These are phyloP conservation scores for Acropora tenuis DNA, from an alignment of 64 coral and sea anemone species.

Conservation along the genomic window DNA sequence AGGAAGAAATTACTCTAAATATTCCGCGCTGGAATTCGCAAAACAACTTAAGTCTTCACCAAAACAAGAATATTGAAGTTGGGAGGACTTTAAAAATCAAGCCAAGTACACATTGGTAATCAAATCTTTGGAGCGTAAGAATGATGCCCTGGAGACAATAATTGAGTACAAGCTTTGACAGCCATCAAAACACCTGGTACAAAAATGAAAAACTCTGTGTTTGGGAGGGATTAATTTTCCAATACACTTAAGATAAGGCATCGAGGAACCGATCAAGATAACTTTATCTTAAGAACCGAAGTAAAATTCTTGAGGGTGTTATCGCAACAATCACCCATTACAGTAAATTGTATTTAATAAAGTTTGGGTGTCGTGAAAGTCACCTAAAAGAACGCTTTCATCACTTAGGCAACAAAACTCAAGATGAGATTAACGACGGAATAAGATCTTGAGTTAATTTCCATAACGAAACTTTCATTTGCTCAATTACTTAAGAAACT, in stretches of 20 bases:
- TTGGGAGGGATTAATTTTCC: not conserved
- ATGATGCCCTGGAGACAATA: no score
- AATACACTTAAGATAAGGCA: not conserved
- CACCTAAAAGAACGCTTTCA: not conserved
- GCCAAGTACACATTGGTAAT: not conserved
- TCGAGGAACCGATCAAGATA: not conserved
- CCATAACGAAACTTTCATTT: not conserved
- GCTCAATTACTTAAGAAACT: not conserved
- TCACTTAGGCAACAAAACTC: not conserved
- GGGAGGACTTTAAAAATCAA: not conserved
- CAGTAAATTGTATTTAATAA: not conserved
- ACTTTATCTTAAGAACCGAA: not conserved
- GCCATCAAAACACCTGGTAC: not conserved
- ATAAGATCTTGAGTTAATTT: not conserved
- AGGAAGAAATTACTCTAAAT: not conserved
- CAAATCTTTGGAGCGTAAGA: not conserved
- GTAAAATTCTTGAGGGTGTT: not conserved
- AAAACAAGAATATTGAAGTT: no score
- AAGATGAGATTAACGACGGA: not conserved
- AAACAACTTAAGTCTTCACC: no score
- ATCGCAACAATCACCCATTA: not conserved
- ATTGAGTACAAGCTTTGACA: no score
- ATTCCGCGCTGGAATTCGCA: no score
- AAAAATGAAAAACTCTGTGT: not conserved
- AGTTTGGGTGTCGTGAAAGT: not conserved